phyloP scores from a whole-genome alignment of 53 echinoderm and acorn worm genomes.

The Astropecten irregularis region DNA sequence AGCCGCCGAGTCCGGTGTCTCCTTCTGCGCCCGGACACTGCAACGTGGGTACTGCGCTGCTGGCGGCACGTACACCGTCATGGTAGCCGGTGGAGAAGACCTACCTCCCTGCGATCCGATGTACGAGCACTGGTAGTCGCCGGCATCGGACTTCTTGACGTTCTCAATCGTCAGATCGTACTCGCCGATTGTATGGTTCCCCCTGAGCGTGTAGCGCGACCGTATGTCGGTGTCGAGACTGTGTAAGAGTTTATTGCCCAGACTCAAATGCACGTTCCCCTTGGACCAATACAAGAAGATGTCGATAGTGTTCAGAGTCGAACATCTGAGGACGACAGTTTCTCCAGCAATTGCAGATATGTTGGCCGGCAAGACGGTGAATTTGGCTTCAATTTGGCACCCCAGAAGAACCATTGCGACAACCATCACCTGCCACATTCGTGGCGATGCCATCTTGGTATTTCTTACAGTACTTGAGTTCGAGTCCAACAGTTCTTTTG shows the following conservation, averaged over 20 bases:
- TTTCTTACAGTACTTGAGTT: too few species aligned
- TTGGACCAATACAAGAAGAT: constrained; percentile 72
- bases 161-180: constrained; percentile 74
- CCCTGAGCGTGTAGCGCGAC: constrained; percentile 72
- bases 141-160: constrained; percentile 70
- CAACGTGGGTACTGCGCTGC: constrained; percentile 73
- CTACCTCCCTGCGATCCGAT: constrained; percentile 67
- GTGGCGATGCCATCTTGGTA: constrained; percentile 26
- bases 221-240: constrained; percentile 60
- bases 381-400: constrained; percentile 13
- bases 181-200: constrained; percentile 74
- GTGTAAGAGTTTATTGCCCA: constrained; percentile 52
- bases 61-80: constrained; percentile 87
- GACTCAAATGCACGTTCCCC: constrained; percentile 71
- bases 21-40: constrained; percentile 54
- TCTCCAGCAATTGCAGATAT: constrained; percentile 63
- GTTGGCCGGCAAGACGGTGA: constrained; percentile 57
- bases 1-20: constrained; percentile 35
- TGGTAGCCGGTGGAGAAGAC: constrained; percentile 61
- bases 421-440: background rate
- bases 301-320: constrained; percentile 19
- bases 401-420: background rate
- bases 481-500: too few species aligned
- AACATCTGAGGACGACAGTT: constrained; percentile 58
- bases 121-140: constrained; percentile 77